Conservation (phyloP, 2,888 invertebrate genomes). For the Eristalis tenax region DNA sequence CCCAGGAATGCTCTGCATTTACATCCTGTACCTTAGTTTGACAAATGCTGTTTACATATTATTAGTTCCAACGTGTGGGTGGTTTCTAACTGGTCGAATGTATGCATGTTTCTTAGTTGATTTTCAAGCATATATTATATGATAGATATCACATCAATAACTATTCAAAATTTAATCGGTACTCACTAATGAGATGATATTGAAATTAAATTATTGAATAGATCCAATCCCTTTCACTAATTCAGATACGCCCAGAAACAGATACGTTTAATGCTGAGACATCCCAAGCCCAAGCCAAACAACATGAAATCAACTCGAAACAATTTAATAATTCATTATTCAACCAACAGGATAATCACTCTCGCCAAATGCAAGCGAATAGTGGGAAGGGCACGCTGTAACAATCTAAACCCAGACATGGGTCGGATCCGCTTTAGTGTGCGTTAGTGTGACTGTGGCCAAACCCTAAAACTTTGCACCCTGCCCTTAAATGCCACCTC, state of each 20-base stretch:
- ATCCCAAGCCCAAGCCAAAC: slow-evolving; percentile 1
- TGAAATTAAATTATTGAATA: slow-evolving; percentile 47
- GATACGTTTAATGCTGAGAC: slow-evolving; percentile 2
- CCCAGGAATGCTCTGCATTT: no score
- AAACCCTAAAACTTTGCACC: slow-evolving; percentile 17
- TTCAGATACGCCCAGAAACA: not conserved
- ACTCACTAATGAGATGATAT: slow-evolving; percentile 22
- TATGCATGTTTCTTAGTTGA: no score
- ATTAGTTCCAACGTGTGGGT: no score
- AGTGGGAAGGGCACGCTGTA: not conserved
- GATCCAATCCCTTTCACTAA: slow-evolving; percentile 12
- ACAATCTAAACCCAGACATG: not conserved
- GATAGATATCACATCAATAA: not conserved
- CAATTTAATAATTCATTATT: slow-evolving; percentile 54
- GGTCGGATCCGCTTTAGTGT: not conserved
- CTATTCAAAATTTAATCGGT: not conserved
- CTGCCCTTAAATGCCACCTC: not conserved
- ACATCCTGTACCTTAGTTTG: no score
- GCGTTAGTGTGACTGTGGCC: slow-evolving; percentile 3
- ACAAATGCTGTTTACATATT: not conserved
- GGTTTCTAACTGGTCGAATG: no score
- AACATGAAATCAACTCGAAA: slow-evolving; percentile 33
- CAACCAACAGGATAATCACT: slow-evolving; percentile 45
- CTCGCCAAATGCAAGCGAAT: slow-evolving; percentile 28
- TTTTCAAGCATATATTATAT: no score